Conservation (phyloP, 2,888 invertebrate genomes). For the Nezara viridula region DNA sequence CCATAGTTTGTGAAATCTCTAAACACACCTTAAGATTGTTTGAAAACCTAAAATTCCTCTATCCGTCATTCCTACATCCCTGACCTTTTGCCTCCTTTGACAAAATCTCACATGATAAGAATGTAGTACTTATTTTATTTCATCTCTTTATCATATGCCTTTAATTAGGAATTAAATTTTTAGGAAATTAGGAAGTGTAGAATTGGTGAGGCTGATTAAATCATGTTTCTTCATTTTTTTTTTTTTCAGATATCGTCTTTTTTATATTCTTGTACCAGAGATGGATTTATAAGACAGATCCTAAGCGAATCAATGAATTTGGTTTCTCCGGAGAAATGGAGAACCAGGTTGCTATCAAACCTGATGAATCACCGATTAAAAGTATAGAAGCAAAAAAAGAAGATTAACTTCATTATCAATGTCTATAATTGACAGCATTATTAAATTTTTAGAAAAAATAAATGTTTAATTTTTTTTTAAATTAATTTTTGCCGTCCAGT, state of each 20-base stretch:
- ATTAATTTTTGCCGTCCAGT: slow-evolving; percentile 55
- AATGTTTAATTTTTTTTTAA: slow-evolving; percentile 39
- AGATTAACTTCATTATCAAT: slow-evolving; percentile 62
- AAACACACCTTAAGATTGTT: no score
- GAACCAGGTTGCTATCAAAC: slow-evolving; percentile 55
- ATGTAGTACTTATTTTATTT: no score
- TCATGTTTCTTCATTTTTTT: no score
- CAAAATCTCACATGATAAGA: no score
- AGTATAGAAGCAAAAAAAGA: slow-evolving; percentile 65
- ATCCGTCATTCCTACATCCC: no score
- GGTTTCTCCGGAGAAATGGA: slow-evolving; percentile 97
- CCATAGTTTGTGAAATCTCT: no score
- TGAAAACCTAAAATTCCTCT: no score
- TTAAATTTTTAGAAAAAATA: slow-evolving; percentile 53
- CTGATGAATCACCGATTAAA: slow-evolving; percentile 60
- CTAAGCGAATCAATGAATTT: slow-evolving; percentile 95
- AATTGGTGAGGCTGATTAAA: no score
- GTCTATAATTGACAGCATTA: slow-evolving; percentile 43
- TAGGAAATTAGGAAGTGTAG: no score
- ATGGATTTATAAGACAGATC: slow-evolving; percentile 98
- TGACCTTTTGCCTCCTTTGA: no score
- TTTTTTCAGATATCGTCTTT: slow-evolving; percentile 91
- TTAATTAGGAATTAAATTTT: no score
- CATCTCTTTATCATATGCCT: no score
- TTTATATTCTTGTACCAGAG: slow-evolving; percentile 98